Evolutionary conservation across 2,797 vertebrate species (phyloP).

Genomic region (Acanthurus leucopareius): DNA sequence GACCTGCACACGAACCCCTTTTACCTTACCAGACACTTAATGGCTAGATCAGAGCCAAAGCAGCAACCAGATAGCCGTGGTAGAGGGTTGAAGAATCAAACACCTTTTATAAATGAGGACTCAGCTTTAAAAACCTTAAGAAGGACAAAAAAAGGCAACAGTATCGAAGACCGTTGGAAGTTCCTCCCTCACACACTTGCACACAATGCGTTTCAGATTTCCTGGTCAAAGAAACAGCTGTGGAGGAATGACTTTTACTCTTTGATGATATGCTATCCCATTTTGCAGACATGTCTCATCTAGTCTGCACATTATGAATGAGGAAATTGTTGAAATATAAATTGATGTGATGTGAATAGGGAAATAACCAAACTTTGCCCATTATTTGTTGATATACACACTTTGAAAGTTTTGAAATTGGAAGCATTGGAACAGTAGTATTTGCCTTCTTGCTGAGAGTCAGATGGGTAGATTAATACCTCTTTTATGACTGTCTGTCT

Average conservation of each 20-base stretch:
- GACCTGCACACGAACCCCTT: constrained; percentile 51
- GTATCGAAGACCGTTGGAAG: constrained; percentile 36
- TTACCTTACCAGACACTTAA: constrained; percentile 57
- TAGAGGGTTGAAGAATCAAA: constrained; percentile 47
- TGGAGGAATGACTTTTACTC: constrained; percentile 39
- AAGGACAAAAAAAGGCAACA: constrained; percentile 18
- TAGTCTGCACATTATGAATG: constrained; percentile 50
- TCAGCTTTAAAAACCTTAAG: constrained; percentile 27
- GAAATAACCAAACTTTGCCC: constrained; percentile 24
- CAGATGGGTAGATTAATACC: neutral
- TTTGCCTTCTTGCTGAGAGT: neutral
- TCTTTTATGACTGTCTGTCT: neutral
- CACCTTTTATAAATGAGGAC: constrained; percentile 22
- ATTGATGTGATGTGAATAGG: constrained; percentile 32
- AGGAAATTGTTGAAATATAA: constrained; percentile 36
- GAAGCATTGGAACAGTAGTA: neutral
- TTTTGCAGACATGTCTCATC: constrained; percentile 60
- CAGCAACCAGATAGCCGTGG: constrained; percentile 55
- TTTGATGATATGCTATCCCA: constrained; percentile 56
- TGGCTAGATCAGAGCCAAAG: constrained; percentile 49
- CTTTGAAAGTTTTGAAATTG: neutral
- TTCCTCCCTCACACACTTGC: constrained; percentile 48
- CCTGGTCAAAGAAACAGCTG: constrained; percentile 70
- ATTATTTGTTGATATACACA: neutral
- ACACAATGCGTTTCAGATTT: constrained; percentile 67